phyloP scores from a whole-genome alignment of 37 sponge, comb jelly and placozoan species.

The Eunapius fragilis region DNA sequence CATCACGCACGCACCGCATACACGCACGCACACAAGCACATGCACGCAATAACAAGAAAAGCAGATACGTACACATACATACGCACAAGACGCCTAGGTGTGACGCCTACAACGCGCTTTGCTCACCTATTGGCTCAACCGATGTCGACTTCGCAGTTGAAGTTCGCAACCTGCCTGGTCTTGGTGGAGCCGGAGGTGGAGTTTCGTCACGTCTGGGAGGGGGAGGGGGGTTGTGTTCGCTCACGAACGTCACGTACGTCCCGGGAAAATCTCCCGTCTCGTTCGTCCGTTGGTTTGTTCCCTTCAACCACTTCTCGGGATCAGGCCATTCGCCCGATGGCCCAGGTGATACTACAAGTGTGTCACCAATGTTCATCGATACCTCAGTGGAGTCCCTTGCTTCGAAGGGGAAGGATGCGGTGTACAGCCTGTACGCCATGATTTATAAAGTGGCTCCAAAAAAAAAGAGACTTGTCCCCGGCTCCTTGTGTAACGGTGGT shows the following conservation, averaged over 20 bases:
- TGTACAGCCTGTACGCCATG: slow-evolving; percentile 49
- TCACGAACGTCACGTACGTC: slow-evolving; percentile 52
- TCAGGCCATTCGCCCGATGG: slow-evolving; percentile 63
- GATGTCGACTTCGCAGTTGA: not conserved
- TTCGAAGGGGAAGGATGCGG: slow-evolving; percentile 36
- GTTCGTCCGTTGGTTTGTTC: slow-evolving; percentile 50
- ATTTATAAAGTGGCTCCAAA: not conserved
- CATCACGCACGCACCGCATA: not conserved
- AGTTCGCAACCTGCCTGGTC: not conserved
- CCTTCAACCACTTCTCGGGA: slow-evolving; percentile 59
- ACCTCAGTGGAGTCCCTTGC: slow-evolving; percentile 63
- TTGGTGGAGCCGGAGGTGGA: slow-evolving; percentile 15
- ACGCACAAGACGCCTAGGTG: not conserved
- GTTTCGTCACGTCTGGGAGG: not conserved
- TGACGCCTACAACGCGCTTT: no score
- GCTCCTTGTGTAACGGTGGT: not conserved
- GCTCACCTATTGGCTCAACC: not conserved
- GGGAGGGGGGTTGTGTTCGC: slow-evolving; percentile 12
- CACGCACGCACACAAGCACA: not conserved
- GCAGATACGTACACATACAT: not conserved
- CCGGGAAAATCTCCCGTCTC: slow-evolving; percentile 79
- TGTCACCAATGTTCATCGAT: slow-evolving; percentile 49
- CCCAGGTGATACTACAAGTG: slow-evolving; percentile 32
- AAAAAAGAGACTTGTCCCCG: not conserved
- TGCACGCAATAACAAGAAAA: not conserved